Percentiles rank a stretch among this genome's conserved stretches.
These are phyloP conservation scores for Lutraria rhynchaena DNA, from an alignment of 1,140 invertebrate genomes.

Conservation along the genomic window DNA sequence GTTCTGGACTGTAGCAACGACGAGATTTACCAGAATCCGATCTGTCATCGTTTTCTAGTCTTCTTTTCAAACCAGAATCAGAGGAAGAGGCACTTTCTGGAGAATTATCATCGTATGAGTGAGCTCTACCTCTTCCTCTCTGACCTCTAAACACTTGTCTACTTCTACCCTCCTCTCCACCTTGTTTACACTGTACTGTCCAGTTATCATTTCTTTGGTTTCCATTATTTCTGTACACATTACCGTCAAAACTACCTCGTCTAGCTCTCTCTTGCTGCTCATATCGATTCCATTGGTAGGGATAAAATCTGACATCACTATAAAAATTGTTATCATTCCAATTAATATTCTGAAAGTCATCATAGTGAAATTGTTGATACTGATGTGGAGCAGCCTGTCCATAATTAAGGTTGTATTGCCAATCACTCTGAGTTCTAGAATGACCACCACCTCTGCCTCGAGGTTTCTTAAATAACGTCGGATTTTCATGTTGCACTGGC, in stretches of 20 bases:
- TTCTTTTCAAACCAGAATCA: conserved; percentile 44
- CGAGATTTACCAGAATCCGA: conserved; percentile 29
- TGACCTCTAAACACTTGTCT: not conserved
- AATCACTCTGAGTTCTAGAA: conserved; percentile 37
- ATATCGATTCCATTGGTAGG: not conserved
- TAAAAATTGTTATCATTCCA: conserved; percentile 49
- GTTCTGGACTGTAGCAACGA: conserved; percentile 10
- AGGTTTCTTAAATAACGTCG: conserved; percentile 14
- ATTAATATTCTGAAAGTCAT: conserved; percentile 30
- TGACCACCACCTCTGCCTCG: conserved; percentile 11
- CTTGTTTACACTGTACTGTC: not conserved
- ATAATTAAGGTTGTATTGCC: not conserved
- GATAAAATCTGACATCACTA: not conserved
- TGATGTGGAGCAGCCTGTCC: no score
- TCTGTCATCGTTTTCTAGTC: conserved; percentile 40
- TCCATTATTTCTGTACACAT: not conserved
- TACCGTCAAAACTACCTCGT: conserved; percentile 54
- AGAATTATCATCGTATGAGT: conserved; percentile 40
- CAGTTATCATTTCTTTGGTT: not conserved
- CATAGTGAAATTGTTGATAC: conserved; percentile 1
- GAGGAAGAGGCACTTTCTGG: conserved; percentile 45
- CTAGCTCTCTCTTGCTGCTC: not conserved
- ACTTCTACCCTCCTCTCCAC: conserved; percentile 7
- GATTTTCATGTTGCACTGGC: not conserved
- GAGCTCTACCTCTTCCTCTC: not conserved